Evolutionary conservation across 2,797 vertebrate species (phyloP).

Genomic region (Diglossa cyanea): DNA sequence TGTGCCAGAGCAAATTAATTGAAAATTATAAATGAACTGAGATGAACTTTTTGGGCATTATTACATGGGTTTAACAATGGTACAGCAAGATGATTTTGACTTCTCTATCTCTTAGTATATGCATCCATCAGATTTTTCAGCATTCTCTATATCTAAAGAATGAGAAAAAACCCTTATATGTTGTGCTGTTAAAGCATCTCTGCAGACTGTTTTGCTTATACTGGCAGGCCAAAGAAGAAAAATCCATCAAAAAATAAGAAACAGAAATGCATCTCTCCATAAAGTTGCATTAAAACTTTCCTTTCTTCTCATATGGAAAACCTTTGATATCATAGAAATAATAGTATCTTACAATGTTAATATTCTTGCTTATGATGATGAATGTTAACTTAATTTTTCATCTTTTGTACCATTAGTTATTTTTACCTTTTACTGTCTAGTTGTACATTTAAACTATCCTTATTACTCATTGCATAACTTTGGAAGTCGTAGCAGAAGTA

Average conservation of each 20-base stretch:
- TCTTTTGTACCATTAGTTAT: not conserved
- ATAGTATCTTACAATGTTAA: not conserved
- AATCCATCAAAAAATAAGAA: not conserved
- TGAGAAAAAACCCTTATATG: rapidly evolving
- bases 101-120: not conserved
- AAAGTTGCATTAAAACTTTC: not conserved
- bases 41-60: not conserved
- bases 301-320: not conserved
- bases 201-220: not conserved
- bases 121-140: not conserved
- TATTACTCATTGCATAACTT: not conserved
- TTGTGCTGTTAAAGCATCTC: not conserved
- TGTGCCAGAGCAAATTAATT: not conserved
- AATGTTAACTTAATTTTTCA: not conserved
- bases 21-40: not conserved
- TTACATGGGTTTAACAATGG: not conserved
- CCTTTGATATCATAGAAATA: not conserved
- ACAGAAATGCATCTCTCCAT: not conserved
- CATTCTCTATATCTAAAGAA: not conserved
- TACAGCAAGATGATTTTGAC: rapidly evolving
- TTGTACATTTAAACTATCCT: not conserved
- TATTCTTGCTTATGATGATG: not conserved
- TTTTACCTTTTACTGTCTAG: not conserved
- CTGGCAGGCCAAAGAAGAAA: not conserved
- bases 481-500: not conserved